Conservation (phyloP, 2,888 invertebrate species). For the Mellilla xanthometata region DNA sequence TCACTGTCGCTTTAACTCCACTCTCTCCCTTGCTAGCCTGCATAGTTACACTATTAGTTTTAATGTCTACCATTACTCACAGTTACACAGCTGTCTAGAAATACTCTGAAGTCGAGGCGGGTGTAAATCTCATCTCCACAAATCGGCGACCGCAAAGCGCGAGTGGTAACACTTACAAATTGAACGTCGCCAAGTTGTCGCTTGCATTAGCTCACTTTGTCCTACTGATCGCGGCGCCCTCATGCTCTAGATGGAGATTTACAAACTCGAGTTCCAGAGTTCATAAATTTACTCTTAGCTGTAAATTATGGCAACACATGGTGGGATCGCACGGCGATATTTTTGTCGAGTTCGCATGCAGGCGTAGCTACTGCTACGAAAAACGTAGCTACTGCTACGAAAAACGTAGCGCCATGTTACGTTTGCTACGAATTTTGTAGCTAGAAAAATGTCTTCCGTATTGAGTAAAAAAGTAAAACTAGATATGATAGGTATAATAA, state of each 20-base stretch:
- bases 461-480: too few relatives aligned
- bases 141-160: conserved; percentile 13
- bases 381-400: too few relatives aligned
- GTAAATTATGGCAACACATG: conserved; percentile 13
- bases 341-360: conserved; percentile 2
- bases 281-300: conserved; percentile 14
- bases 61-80: background rate
- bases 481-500: too few relatives aligned
- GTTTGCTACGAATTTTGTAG: too few relatives aligned
- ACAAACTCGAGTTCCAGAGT: conserved; percentile 16
- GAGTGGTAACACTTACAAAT: conserved; percentile 21
- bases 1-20: too few relatives aligned
- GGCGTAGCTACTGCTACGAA: background rate
- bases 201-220: conserved; percentile 22
- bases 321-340: conserved; percentile 11
- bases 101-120: background rate
- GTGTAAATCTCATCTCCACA: conserved; percentile 4
- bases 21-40: too few relatives aligned
- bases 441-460: too few relatives aligned
- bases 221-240: conserved; percentile 18
- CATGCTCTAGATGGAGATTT: conserved; percentile 21
- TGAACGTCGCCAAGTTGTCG: conserved; percentile 12
- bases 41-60: too few relatives aligned
- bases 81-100: background rate
- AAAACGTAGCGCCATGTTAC: too few relatives aligned